Conservation (phyloP, 1,140 invertebrate genomes). For the Listronotus oregonensis region DNA sequence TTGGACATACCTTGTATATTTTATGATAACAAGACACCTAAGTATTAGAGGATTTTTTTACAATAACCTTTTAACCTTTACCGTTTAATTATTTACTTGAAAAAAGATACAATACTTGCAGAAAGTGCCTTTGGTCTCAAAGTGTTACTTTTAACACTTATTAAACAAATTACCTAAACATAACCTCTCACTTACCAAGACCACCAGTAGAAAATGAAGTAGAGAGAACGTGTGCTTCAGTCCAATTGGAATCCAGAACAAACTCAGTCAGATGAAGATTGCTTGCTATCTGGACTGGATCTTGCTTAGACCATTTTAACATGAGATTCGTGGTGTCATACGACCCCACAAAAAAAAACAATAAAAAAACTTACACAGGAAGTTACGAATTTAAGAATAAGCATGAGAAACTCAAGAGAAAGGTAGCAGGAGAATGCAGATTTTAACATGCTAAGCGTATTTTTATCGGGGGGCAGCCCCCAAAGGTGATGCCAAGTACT, state of each 20-base stretch:
- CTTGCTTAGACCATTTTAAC: slow-evolving; percentile 74
- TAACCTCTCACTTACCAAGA: slow-evolving; percentile 68
- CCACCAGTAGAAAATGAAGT: slow-evolving; percentile 73
- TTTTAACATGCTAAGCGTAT: too few relatives aligned
- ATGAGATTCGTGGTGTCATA: slow-evolving; percentile 76
- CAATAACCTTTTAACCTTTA: too few relatives aligned
- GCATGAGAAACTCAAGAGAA: neutral
- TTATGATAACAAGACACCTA: too few relatives aligned
- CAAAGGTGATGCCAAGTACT: too few relatives aligned
- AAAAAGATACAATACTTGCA: too few relatives aligned
- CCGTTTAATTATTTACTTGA: too few relatives aligned
- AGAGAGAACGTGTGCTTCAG: slow-evolving; percentile 68
- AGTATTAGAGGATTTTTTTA: too few relatives aligned
- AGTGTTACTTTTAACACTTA: too few relatives aligned
- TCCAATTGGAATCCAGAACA: slow-evolving; percentile 70
- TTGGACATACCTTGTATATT: too few relatives aligned
- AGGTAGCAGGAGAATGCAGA: slow-evolving; percentile 1
- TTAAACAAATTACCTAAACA: too few relatives aligned
- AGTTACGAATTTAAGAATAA: neutral
- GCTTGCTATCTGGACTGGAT: slow-evolving; percentile 74
- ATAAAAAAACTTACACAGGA: slow-evolving; percentile 6
- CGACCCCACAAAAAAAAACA: slow-evolving; percentile 65
- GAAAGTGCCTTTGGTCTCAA: too few relatives aligned
- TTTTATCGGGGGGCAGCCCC: too few relatives aligned
- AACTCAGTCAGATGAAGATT: slow-evolving; percentile 85